Evolutionary conservation across 2,113 vertebrate species (phyloP).

Genomic region (Onychorhynchus coronatus): DNA sequence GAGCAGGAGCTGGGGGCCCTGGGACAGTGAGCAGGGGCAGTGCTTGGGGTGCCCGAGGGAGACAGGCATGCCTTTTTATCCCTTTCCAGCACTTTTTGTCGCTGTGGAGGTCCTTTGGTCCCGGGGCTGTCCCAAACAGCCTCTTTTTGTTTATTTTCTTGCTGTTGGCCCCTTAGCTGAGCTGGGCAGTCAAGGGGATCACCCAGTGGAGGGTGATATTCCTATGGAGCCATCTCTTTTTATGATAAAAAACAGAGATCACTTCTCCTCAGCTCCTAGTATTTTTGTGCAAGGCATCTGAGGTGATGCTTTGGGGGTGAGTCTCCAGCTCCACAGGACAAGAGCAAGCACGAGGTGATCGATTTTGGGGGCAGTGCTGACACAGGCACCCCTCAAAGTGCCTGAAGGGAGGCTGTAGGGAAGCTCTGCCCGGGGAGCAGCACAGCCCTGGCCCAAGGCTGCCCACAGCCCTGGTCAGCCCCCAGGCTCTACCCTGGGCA

Average conservation of each 20-base stretch:
- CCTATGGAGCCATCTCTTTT: fast-evolving
- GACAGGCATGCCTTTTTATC: fast-evolving
- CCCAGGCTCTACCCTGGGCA: not conserved
- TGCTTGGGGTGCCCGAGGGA: fast-evolving
- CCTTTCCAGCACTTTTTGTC: not conserved
- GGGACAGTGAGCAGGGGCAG: not conserved
- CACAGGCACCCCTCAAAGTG: no score
- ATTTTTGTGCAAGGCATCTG: not conserved
- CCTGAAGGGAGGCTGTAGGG: not conserved
- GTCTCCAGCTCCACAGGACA: not conserved
- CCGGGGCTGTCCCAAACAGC: not conserved
- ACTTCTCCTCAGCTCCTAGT: not conserved
- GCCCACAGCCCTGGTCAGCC: not conserved
- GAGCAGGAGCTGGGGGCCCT: not conserved
- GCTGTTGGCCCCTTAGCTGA: not conserved
- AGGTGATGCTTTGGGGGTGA: not conserved
- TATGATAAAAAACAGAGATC: not conserved
- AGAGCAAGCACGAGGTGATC: fast-evolving
- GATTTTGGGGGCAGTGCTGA: not conserved
- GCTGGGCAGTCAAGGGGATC: not conserved
- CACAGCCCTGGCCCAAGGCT: not conserved
- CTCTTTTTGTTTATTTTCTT: not conserved
- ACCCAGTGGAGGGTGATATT: not conserved
- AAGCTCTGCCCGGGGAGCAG: not conserved
- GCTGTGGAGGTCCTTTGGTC: fast-evolving